Conservation (phyloP, 2,113 vertebrate species). For the Cyanoramphus novaezelandiae region DNA sequence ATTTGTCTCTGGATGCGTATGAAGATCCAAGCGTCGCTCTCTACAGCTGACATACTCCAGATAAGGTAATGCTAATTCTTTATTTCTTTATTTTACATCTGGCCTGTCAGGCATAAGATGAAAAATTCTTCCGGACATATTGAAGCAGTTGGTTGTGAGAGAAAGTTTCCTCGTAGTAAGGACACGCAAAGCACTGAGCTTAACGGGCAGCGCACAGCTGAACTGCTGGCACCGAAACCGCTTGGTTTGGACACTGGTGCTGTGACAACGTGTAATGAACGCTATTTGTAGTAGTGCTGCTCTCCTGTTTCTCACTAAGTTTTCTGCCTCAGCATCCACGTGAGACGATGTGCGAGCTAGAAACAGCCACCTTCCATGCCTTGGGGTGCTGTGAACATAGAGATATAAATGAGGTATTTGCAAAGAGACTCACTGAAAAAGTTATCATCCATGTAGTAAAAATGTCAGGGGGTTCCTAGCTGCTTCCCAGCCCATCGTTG, state of each 20-base stretch:
- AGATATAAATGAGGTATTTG: neutral
- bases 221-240: rapidly evolving
- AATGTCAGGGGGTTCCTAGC: neutral
- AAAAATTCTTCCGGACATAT: neutral
- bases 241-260: neutral
- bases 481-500: neutral
- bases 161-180: neutral
- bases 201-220: rapidly evolving
- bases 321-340: neutral
- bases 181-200: rapidly evolving
- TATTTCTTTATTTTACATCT: slow-evolving; percentile 21
- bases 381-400: neutral
- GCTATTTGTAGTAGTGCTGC: neutral
- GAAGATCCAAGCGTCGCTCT: neutral
- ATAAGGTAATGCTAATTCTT: slow-evolving; percentile 17
- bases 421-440: neutral
- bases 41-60: slow-evolving; percentile 25
- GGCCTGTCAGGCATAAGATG: neutral
- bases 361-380: rapidly evolving
- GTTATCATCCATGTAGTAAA: neutral
- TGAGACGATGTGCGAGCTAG: rapidly evolving
- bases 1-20: neutral
- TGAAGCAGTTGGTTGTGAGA: neutral
- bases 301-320: rapidly evolving
- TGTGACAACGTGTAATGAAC: neutral